Percentiles rank a stretch among this genome's conserved stretches.
phyloP scores from a whole-genome alignment of 2,888 invertebrate genomes.

The Dugesia japonica region DNA sequence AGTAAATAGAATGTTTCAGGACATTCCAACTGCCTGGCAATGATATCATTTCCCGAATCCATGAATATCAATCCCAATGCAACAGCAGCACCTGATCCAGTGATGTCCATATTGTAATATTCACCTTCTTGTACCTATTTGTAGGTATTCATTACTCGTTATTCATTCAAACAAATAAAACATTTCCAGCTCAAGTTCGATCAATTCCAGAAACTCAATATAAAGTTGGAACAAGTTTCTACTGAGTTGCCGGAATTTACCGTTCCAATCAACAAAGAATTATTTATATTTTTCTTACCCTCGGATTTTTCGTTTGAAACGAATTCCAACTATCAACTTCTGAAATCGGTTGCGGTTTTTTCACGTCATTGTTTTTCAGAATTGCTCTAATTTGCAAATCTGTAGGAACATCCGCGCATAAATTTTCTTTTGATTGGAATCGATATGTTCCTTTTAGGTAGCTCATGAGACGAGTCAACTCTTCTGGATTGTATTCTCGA shows the following conservation, averaged over 20 bases:
- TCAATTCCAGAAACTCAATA: background rate
- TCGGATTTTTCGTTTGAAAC: background rate
- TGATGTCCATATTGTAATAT: constrained; percentile 79
- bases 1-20: constrained; percentile 9
- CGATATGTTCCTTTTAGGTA: background rate
- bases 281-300: background rate
- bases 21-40: constrained; percentile 38
- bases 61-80: constrained; percentile 83
- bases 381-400: background rate
- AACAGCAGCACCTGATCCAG: constrained; percentile 80
- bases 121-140: constrained; percentile 58
- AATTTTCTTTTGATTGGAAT: background rate
- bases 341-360: background rate
- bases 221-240: constrained; percentile 22
- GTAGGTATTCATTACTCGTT: background rate
- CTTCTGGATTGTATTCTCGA: background rate
- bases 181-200: background rate
- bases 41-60: constrained; percentile 71
- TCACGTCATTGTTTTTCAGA: background rate
- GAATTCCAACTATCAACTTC: background rate
- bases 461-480: background rate
- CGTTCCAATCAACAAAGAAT: too few species aligned
- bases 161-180: background rate
- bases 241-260: too few species aligned
- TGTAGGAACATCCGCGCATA: background rate